phyloP scores from a whole-genome alignment of 1,140 invertebrate species.

The Diploscapter pachys region DNA sequence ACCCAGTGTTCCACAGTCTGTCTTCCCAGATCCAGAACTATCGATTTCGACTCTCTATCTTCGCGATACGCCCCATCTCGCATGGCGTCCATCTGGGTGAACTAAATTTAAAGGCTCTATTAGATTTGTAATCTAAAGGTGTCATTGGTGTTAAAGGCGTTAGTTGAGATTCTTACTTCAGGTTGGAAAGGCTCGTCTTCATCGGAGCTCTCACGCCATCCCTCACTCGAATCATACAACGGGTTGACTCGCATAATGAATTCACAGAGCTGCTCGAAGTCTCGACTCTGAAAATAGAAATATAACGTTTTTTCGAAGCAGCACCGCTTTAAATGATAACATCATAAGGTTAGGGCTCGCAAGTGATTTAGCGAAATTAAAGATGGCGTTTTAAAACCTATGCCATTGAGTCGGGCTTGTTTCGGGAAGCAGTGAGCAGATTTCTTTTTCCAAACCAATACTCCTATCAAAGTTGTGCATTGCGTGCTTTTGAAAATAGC shows the following conservation, averaged over 20 bases:
- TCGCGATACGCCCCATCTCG: constrained; percentile 11
- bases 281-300: constrained; percentile 38
- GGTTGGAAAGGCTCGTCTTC: constrained; percentile 31
- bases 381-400: neutral
- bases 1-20: constrained; percentile 50
- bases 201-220: constrained; percentile 46
- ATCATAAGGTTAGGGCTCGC: neutral
- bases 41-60: constrained; percentile 45
- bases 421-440: too few species aligned
- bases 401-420: neutral
- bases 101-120: constrained; percentile 11
- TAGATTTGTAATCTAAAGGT: neutral
- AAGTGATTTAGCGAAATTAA: neutral
- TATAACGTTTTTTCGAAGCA: neutral
- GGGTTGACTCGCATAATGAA: constrained; percentile 56
- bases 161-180: constrained; percentile 12
- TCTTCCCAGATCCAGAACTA: constrained; percentile 42
- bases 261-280: constrained; percentile 54
- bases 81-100: constrained; percentile 23
- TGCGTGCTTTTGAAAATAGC: too few species aligned
- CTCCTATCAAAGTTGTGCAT: too few species aligned
- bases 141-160: neutral
- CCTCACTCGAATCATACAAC: constrained; percentile 51
- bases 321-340: neutral
- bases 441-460: too few species aligned